These are phyloP conservation scores for Montipora foliosa DNA, from an alignment of 64 coral and sea anemone species.

Conservation along the genomic window DNA sequence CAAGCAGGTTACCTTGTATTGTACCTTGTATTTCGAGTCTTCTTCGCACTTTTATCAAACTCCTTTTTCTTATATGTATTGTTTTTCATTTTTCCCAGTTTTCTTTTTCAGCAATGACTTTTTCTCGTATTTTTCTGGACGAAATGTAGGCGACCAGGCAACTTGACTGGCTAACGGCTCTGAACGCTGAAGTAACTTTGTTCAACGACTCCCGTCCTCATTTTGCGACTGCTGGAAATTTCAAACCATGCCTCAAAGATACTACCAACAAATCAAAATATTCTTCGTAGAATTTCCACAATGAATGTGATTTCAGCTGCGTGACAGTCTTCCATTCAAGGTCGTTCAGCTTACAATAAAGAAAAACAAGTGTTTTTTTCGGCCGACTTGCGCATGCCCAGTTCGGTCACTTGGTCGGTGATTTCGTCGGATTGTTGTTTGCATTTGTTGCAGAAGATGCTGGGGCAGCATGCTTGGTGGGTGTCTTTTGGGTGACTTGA, in stretches of 20 bases:
- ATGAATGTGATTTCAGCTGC: background rate
- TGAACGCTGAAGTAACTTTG: background rate
- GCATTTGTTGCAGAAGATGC: background rate
- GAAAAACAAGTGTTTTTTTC: background rate
- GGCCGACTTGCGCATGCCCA: background rate
- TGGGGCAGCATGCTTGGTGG: slow-evolving; percentile 8
- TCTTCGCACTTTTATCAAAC: background rate
- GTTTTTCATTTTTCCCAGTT: background rate
- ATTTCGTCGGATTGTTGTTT: slow-evolving; percentile 4
- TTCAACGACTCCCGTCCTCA: background rate
- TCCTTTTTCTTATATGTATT: background rate
- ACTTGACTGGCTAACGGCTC: background rate
- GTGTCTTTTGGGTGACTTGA: slow-evolving; percentile 26
- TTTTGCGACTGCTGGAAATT: background rate
- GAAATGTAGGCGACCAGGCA: background rate
- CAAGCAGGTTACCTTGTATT: slow-evolving; percentile 14
- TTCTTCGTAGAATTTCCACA: background rate
- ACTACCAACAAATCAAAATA: background rate
- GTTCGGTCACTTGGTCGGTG: background rate
- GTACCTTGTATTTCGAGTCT: slow-evolving; percentile 2
- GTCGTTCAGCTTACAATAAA: background rate
- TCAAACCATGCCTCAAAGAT: background rate
- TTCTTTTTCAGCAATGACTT: background rate
- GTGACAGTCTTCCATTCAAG: background rate
- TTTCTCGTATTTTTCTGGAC: background rate